Evolutionary conservation across 2,797 vertebrate species (phyloP).

Genomic region (Gila robusta): DNA sequence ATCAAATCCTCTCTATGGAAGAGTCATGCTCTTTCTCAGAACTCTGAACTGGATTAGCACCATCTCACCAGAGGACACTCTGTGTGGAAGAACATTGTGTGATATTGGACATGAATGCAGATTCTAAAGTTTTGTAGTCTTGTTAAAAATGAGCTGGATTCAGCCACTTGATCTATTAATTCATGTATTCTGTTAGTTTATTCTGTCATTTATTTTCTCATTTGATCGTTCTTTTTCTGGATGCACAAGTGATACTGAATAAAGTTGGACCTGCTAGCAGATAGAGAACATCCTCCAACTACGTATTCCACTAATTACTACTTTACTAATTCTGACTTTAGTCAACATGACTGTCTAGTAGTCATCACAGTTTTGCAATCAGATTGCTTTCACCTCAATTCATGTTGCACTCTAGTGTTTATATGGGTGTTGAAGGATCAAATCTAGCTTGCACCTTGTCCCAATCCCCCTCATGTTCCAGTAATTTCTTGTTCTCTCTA

Average conservation of each 20-base stretch:
- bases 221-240: background rate
- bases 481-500: background rate
- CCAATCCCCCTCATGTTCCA: background rate
- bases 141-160: background rate
- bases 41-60: constrained; percentile 26
- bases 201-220: background rate
- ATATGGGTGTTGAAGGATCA: background rate
- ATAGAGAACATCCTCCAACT: background rate
- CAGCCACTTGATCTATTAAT: background rate
- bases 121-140: background rate
- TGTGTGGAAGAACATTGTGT: background rate
- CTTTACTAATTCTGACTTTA: background rate
- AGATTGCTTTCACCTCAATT: background rate
- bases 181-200: too few relatives aligned
- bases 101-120: constrained; percentile 4
- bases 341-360: background rate
- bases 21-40: constrained; percentile 31
- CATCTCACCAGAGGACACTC: constrained; percentile 13
- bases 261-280: background rate
- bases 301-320: background rate
- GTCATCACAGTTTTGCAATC: background rate
- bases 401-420: background rate
- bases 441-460: background rate
- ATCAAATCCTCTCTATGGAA: constrained; percentile 42
- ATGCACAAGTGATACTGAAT: background rate